Conservation (phyloP, 2,888 invertebrate species). For the Helleia helle region DNA sequence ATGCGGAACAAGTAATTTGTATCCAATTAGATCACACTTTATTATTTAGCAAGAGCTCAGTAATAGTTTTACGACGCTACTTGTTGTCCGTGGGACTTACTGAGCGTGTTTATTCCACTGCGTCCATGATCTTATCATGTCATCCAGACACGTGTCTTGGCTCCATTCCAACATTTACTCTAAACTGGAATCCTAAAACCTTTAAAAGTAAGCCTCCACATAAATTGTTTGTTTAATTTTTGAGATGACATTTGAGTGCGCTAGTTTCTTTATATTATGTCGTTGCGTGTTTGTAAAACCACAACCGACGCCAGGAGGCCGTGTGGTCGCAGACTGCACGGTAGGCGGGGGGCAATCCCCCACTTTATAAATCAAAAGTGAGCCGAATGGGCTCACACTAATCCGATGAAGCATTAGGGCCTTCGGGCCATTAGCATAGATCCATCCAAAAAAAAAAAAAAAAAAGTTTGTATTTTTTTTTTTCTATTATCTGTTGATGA, state of each 20-base stretch:
- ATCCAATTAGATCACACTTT: conserved; percentile 22
- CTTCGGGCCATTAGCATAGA: no score
- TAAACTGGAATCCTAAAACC: conserved; percentile 14
- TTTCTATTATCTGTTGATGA: no score
- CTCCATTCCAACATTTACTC: conserved; percentile 53
- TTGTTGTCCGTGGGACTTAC: conserved; percentile 35
- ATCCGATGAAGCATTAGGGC: no score
- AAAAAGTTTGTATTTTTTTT: no score
- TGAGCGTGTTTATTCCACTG: conserved; percentile 46
- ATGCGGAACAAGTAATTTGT: conserved; percentile 11
- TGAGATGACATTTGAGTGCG: background rate
- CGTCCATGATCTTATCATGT: conserved; percentile 42
- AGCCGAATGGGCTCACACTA: no score
- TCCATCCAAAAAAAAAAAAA: no score
- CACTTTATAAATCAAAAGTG: no score
- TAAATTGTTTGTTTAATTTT: background rate
- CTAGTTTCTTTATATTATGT: no score
- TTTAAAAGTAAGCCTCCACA: conserved; percentile 2
- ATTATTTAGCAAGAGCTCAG: conserved; percentile 22
- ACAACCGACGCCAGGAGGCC: no score
- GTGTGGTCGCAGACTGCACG: no score
- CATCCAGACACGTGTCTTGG: conserved; percentile 45
- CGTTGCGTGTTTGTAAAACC: no score
- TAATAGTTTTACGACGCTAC: conserved; percentile 45
- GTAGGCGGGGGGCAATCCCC: no score